Base-by-base conservation (phyloP, 92 coral and sea anemone species). In the Heliopora coerulea region DNA sequence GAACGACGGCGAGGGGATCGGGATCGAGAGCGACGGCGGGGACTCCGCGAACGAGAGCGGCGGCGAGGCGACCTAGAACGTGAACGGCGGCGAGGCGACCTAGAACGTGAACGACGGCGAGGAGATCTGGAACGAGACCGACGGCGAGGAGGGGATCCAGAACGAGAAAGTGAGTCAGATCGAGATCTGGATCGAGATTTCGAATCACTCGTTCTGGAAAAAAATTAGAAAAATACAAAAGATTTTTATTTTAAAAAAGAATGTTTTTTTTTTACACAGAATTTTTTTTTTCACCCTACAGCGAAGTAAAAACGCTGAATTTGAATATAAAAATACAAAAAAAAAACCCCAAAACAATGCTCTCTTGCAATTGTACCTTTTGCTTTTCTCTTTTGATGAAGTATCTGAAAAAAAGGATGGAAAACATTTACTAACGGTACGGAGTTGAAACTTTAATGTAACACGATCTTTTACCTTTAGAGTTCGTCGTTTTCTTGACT, bases 111-210 rank as follows among this genome's bases (percentile, higher is more conserved):
- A 33, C 73, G 79, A 2, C 85, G 86, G 57, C 84, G 81, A 34
- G 56, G 79, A 25, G 88, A 80, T 64, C 5, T 52, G 74, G 7
- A 29, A 37, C 42, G 85, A 8, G 92, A 88, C 31, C 87, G 79
- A 8, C 89, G 85, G 41, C 85, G 85, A 26, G 90, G 83, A 12
- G 59, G 49, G 28, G 86, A 82, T 62, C 85, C 54, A 49, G 93
- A 88, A 50, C 78, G 62, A 66, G 84, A 32, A 19, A 5, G 35
- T n/a, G n/a, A n/a, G n/a, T 59, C 40, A 0, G 89, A 79, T 49
- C 89, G 85, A 8, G 92, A 88, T 31, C 87, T 83, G 12, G 92
- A 88, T 31, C 85, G 85, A 26, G 90, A 86, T 11, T 67, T 59
- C n/a, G 86, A 82, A 63, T 86, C 82, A 49, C 35, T 59, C 50